These are phyloP conservation scores for Apotomis turbidana DNA, from an alignment of 2,888 invertebrate species.

Conservation along the genomic window DNA sequence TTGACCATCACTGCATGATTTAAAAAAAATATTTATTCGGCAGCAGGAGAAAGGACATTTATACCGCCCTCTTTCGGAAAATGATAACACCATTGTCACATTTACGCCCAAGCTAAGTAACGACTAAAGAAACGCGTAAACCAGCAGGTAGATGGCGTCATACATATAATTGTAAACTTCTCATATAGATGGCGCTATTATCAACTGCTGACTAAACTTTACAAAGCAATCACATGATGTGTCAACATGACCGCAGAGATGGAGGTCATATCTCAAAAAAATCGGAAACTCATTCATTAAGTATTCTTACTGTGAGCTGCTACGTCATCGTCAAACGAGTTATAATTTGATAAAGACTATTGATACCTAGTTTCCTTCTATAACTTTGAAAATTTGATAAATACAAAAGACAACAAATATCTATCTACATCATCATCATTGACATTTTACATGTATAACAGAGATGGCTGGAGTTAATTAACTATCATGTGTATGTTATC, in stretches of 20 bases:
- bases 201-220: slow-evolving; percentile 13
- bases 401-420: too few relatives aligned
- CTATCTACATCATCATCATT: too few relatives aligned
- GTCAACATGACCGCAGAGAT: not conserved
- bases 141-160: slow-evolving; percentile 19
- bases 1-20: too few relatives aligned
- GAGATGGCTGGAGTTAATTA: too few relatives aligned
- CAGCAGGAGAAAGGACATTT: too few relatives aligned
- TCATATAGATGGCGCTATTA: slow-evolving; percentile 16
- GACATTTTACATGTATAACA: too few relatives aligned
- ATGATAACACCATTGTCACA: not conserved
- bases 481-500: too few relatives aligned
- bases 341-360: not conserved
- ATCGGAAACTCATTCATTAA: slow-evolving; percentile 7
- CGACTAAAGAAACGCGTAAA: not conserved
- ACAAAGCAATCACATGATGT: slow-evolving; percentile 21
- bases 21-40: too few relatives aligned
- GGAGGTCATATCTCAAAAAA: slow-evolving; percentile 23
- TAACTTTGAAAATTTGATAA: too few relatives aligned
- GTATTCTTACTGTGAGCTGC: not conserved
- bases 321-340: too few relatives aligned
- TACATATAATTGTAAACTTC: not conserved
- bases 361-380: too few relatives aligned
- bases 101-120: not conserved
- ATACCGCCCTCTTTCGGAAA: slow-evolving; percentile 8